Percentiles rank a stretch among this genome's conserved stretches.
Conservation (phyloP, 92 coral and sea anemone genomes). For the Porites rus region DNA sequence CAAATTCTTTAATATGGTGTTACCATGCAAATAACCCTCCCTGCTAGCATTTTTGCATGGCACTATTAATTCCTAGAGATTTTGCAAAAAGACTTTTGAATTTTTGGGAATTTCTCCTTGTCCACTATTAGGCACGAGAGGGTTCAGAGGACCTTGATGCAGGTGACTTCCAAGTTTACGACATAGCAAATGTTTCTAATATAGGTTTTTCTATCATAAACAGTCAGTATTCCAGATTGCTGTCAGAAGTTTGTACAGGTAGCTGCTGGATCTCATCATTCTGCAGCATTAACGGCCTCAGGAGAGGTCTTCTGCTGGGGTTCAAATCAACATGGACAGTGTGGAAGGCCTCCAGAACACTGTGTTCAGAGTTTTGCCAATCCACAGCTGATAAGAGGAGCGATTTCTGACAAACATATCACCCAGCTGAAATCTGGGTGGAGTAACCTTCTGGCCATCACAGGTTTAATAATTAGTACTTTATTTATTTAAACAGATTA, state of each 20-base stretch:
- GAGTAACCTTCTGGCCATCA: conserved; percentile 74
- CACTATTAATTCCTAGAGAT: too few relatives aligned
- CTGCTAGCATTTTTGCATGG: too few relatives aligned
- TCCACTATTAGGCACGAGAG: too few relatives aligned
- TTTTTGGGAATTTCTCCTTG: too few relatives aligned
- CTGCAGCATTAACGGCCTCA: conserved; percentile 70
- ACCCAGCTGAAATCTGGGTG: conserved; percentile 71
- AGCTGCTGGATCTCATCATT: conserved; percentile 79
- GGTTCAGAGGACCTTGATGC: too few relatives aligned
- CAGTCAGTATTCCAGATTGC: conserved; percentile 52
- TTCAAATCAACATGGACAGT: conserved; percentile 86
- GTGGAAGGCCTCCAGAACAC: conserved; percentile 57
- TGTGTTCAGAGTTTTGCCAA: conserved; percentile 19
- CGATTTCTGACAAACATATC: conserved; percentile 48
- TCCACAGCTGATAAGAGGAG: conserved; percentile 73
- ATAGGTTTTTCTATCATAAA: not conserved
- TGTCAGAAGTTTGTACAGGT: conserved; percentile 48
- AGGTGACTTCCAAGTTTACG: too few relatives aligned
- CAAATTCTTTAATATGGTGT: too few relatives aligned
- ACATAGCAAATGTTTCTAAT: too few relatives aligned
- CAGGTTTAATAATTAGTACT: conserved; percentile 47
- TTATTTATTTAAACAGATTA: not conserved
- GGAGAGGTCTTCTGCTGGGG: conserved; percentile 87
- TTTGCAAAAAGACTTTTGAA: too few relatives aligned
- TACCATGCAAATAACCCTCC: too few relatives aligned